Evolutionary conservation across 2,113 vertebrate genomes (phyloP).

Genomic region (Sceloporus tristichus): DNA sequence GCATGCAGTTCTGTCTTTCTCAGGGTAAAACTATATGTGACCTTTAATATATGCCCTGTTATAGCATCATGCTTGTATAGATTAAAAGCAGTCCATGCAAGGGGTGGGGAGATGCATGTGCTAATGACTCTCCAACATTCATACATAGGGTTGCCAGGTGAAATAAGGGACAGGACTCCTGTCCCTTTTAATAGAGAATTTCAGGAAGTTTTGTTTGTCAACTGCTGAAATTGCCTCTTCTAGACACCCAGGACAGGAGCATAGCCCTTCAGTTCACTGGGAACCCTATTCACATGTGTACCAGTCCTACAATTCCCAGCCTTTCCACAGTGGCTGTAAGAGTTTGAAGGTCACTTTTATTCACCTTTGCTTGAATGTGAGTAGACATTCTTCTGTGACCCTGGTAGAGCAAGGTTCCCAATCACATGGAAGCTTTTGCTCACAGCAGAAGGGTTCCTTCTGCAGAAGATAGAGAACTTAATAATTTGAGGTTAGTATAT

Average conservation of each 20-base stretch:
- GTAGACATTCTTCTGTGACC: neutral
- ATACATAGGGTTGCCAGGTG: too few relatives aligned
- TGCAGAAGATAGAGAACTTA: neutral
- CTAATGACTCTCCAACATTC: neutral
- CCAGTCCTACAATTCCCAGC: neutral
- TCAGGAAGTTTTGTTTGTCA: too few relatives aligned
- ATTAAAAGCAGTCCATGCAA: neutral
- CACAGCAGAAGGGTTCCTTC: neutral
- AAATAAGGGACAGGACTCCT: too few relatives aligned
- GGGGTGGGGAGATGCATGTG: neutral
- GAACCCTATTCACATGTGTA: neutral
- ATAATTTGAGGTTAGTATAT: too few relatives aligned
- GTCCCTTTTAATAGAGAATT: too few relatives aligned
- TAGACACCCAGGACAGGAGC: too few relatives aligned
- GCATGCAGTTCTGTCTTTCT: neutral
- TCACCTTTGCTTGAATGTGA: neutral
- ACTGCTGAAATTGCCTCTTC: too few relatives aligned
- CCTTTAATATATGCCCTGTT: neutral
- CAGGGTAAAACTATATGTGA: neutral
- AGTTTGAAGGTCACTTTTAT: neutral
- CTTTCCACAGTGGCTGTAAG: neutral
- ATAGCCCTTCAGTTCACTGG: too few relatives aligned
- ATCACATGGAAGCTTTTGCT: neutral
- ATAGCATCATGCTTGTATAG: neutral
- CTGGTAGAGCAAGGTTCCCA: neutral